Evolutionary conservation across 2,113 vertebrate genomes (phyloP).

Genomic region (Lophochroa leadbeateri): DNA sequence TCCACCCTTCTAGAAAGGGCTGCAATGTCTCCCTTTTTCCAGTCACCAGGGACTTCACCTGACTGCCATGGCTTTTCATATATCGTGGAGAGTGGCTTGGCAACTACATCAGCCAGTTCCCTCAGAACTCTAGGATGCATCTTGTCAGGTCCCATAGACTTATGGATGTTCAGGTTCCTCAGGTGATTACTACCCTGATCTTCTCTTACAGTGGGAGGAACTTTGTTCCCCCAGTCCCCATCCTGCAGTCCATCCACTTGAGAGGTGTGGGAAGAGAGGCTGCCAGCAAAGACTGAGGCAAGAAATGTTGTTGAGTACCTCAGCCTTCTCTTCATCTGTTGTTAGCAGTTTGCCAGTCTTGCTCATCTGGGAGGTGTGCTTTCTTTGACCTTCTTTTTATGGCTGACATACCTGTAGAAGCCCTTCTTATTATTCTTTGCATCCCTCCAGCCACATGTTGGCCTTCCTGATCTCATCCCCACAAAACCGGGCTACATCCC

Average conservation of each 20-base stretch:
- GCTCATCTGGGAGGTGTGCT: background rate
- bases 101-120: background rate
- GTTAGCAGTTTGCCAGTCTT: background rate
- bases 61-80: background rate
- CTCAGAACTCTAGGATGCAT: background rate
- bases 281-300: background rate
- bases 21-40: background rate
- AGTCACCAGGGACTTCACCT: background rate
- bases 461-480: background rate
- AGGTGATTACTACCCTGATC: background rate
- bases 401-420: background rate
- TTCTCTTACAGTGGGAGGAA: background rate
- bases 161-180: background rate
- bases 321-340: background rate
- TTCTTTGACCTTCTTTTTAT: background rate
- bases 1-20: background rate
- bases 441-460: background rate
- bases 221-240: background rate
- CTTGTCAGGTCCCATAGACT: background rate
- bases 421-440: background rate
- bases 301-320: background rate
- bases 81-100: background rate
- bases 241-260: background rate
- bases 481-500: fast-evolving
- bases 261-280: background rate